Evolutionary conservation across 2,888 invertebrate genomes (phyloP), one percentile per base, ranked within the genome.

Genomic region (Mellilla xanthometata): DNA sequence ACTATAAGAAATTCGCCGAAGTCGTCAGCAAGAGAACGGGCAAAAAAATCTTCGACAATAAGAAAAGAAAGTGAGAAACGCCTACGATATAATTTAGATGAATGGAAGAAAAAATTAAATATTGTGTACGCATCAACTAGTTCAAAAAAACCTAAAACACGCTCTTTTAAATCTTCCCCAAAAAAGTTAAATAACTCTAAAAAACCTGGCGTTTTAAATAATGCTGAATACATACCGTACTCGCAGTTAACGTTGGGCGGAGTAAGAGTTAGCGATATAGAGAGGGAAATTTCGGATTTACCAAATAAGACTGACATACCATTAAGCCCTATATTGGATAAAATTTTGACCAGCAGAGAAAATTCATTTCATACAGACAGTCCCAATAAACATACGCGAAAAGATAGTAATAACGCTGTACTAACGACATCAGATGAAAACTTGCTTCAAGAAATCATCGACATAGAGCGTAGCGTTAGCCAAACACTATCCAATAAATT

Each of bases 201-300:
- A 38, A 60, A 52, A 39, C 33, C 52, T 3, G 49, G 36, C 32
- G 48, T 36, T 1, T 56, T 76, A 12, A 84, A 83, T 51, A 83
- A 81, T 48, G 49, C 66, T 8, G 81, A 85, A 34, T 90, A 90
- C 54, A 86, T 90, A 58, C 90, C 90, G 1, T 90, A 90, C 65
- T 77, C 87, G 7, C 73, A 85, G 59, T 65, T 90, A 46, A 90
- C 90, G 9, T 52, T 90, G 52, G 90, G 90, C 11, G 90, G 90
- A 33, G 82, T 76, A 6, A 74, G 63, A 54, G 76, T 76, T 1
- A 81, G 82, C 58, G 88, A 89, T 39, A 76, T 89, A 44, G 87
- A 89, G 64, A 78, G 60, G 57, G 86, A 88, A 76, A 68, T 87
- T 65, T 68, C 70, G 7, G 56, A 77, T 50, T 59, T 83, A 11